Evolutionary conservation across 2,797 vertebrate genomes (phyloP).

Genomic region (Danio aesculapii): DNA sequence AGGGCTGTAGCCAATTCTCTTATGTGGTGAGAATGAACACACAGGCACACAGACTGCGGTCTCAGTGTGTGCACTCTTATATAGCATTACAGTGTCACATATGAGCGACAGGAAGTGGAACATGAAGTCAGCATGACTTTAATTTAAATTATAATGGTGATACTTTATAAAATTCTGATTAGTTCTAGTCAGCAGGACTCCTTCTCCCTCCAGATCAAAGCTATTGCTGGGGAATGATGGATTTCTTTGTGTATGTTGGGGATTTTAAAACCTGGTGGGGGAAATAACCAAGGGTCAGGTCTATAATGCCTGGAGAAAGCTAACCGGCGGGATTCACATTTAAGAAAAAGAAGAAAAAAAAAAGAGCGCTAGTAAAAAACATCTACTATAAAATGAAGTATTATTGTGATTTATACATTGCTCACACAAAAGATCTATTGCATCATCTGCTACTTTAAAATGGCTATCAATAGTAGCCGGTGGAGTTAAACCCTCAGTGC

Average conservation of each 20-base stretch:
- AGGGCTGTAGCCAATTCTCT: conserved; percentile 34
- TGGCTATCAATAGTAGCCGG: neutral
- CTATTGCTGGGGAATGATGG: conserved; percentile 31
- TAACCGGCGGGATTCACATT: neutral
- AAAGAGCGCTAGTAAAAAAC: neutral
- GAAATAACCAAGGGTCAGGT: conserved; percentile 20
- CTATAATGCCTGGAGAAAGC: neutral
- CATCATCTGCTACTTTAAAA: neutral
- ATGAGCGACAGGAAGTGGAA: conserved; percentile 4
- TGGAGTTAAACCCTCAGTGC: neutral
- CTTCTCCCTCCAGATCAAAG: conserved; percentile 43
- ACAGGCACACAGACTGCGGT: neutral
- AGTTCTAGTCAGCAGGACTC: conserved; percentile 48
- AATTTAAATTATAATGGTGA: conserved; percentile 46
- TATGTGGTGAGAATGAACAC: conserved; percentile 31
- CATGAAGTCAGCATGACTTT: conserved; percentile 28
- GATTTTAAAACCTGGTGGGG: conserved; percentile 3
- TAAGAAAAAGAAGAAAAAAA: neutral
- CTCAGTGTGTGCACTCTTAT: neutral
- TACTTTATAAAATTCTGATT: conserved; percentile 49
- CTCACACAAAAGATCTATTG: neutral
- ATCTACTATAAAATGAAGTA: neutral
- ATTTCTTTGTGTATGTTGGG: conserved; percentile 33
- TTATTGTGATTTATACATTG: neutral
- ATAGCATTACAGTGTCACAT: too few species aligned